These are phyloP conservation scores for Phyllostomus discolor DNA, from an alignment of 2,113 vertebrate species.

Conservation along the genomic window DNA sequence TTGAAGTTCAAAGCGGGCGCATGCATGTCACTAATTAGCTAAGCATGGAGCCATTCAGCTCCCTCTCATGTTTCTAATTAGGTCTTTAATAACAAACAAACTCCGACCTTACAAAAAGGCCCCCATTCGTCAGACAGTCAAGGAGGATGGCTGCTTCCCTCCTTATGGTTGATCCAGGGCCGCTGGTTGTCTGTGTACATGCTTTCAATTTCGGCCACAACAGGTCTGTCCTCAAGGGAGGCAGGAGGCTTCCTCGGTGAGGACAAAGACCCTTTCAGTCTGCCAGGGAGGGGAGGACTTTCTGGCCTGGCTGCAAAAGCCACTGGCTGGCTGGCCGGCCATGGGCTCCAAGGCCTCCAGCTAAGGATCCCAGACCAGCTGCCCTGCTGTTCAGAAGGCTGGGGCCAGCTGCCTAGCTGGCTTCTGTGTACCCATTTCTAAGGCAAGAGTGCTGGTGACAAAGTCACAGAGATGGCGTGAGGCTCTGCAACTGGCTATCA, in stretches of 20 bases:
- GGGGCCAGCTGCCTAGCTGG: not conserved
- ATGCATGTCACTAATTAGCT: conserved; percentile 91
- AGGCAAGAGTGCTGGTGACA: not conserved
- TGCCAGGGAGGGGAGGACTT: not conserved
- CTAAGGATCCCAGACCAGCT: not conserved
- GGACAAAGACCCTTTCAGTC: not conserved
- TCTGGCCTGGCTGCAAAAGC: not conserved
- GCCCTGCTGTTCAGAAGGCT: not conserved
- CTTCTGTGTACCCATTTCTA: not conserved
- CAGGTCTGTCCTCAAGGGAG: not conserved
- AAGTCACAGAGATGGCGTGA: not conserved
- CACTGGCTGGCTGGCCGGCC: not conserved
- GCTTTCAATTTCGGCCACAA: not conserved
- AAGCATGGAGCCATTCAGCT: conserved; percentile 85
- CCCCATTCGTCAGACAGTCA: conserved; percentile 80
- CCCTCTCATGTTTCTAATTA: conserved; percentile 92
- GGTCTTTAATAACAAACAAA: conserved; percentile 95
- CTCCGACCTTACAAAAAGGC: conserved; percentile 84
- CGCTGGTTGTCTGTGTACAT: not conserved
- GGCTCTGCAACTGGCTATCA: not conserved
- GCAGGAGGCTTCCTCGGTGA: not conserved
- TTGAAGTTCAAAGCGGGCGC: conserved; percentile 92
- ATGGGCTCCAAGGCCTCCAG: not conserved
- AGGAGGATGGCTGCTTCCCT: conserved; percentile 63
- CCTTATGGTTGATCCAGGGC: not conserved